Evolutionary conservation across 2,797 vertebrate genomes (phyloP).

Genomic region (Ficedula albicollis): DNA sequence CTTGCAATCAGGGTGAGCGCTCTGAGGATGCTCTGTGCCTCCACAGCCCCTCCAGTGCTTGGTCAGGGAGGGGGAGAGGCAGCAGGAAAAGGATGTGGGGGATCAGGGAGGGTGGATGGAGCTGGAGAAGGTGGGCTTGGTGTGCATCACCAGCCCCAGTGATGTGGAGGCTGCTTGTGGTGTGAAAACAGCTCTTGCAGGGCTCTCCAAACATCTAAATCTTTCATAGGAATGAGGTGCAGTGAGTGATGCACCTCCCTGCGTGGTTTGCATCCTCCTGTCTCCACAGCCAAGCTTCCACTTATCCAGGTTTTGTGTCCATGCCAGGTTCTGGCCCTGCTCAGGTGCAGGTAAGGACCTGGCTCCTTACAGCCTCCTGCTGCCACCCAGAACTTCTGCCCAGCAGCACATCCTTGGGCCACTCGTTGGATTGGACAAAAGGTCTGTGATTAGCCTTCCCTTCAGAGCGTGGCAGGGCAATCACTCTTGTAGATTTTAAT

Average conservation of each 20-base stretch:
- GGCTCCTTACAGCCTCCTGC: neutral
- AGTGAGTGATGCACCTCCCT: accelerated
- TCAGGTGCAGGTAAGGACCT: neutral
- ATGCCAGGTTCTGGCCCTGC: neutral
- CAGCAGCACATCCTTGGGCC: neutral
- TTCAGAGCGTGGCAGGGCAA: constrained; percentile 64
- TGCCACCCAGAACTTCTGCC: neutral
- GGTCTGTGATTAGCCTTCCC: constrained; percentile 66
- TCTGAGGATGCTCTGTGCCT: constrained; percentile 4
- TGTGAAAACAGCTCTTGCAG: neutral
- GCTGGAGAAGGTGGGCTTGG: neutral
- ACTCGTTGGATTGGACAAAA: neutral
- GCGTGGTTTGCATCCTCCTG: neutral
- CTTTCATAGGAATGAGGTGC: neutral
- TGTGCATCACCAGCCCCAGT: accelerated
- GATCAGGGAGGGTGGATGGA: neutral
- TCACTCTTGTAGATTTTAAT: constrained; percentile 78
- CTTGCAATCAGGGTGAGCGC: neutral
- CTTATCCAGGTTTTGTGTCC: neutral
- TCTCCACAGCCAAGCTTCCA: neutral
- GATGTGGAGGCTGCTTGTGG: accelerated
- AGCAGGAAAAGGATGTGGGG: neutral
- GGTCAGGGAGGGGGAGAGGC: neutral
- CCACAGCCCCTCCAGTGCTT: neutral
- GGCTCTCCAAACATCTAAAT: neutral